Evolutionary conservation across 2,797 vertebrate species (phyloP).

Genomic region (Thamnophis elegans): DNA sequence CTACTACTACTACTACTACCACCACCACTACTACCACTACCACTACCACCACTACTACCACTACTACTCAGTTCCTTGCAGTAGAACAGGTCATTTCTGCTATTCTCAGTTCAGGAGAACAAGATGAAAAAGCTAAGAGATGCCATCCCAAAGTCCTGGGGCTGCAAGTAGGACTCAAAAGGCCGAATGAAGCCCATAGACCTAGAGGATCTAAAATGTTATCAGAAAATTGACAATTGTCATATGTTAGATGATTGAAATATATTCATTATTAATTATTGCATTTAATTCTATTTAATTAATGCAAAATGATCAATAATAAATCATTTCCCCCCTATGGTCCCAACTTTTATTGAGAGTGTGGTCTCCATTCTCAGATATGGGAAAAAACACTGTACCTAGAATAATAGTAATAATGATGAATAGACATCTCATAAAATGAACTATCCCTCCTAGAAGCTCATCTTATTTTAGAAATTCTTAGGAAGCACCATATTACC

Average conservation of each 20-base stretch:
- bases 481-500: not conserved
- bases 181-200: not conserved
- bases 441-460: not conserved
- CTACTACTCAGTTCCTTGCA: not conserved
- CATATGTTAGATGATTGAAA: not conserved
- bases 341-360: not conserved
- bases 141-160: not conserved
- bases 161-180: not conserved
- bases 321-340: not conserved
- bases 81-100: not conserved
- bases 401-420: no score
- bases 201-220: not conserved
- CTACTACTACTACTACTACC: no score
- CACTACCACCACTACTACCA: rapidly evolving
- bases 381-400: not conserved
- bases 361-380: not conserved
- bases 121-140: not conserved
- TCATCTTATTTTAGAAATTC: not conserved
- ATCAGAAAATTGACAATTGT: not conserved
- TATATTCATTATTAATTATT: not conserved
- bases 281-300: no score
- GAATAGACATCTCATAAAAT: not conserved
- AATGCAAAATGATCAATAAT: not conserved
- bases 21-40: no score
- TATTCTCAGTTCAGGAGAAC: not conserved